phyloP scores from a whole-genome alignment of 2,113 vertebrate species.

The Amblyopsis rosae region DNA sequence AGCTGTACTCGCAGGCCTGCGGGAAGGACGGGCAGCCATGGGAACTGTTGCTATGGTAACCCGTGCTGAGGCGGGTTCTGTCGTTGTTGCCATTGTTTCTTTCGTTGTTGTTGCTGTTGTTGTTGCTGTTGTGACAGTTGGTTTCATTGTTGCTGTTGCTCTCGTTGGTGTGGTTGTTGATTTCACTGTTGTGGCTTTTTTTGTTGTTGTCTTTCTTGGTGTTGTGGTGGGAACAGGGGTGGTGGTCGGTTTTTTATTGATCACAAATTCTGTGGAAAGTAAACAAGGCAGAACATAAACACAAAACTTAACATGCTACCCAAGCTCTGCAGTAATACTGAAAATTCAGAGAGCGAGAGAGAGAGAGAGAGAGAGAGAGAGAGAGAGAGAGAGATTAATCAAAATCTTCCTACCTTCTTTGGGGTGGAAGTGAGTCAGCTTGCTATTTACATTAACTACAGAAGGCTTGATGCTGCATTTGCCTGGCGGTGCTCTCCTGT shows the following conservation, averaged over 20 bases:
- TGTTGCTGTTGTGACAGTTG: slow-evolving; percentile 41
- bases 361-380: not conserved
- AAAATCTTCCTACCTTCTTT: slow-evolving; percentile 69
- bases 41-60: slow-evolving; percentile 39
- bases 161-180: slow-evolving; percentile 20
- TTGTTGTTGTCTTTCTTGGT: slow-evolving; percentile 40
- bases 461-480: slow-evolving; percentile 73
- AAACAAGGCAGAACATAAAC: slow-evolving; percentile 8
- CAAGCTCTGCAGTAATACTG: not conserved
- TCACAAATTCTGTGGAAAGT: slow-evolving; percentile 72
- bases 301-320: no score
- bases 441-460: slow-evolving; percentile 76
- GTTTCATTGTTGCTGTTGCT: slow-evolving; percentile 29
- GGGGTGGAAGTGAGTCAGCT: slow-evolving; percentile 79
- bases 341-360: not conserved
- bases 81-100: slow-evolving; percentile 15
- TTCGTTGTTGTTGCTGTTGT: slow-evolving; percentile 54
- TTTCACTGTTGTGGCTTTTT: not conserved
- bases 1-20: slow-evolving; percentile 57
- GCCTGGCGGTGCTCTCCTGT: slow-evolving; percentile 79
- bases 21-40: slow-evolving; percentile 42
- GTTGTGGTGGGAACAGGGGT: slow-evolving; percentile 64
- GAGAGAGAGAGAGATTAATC: not conserved
- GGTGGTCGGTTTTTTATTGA: slow-evolving; percentile 73
- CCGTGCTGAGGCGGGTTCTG: slow-evolving; percentile 21